Evolutionary conservation across 2,113 vertebrate genomes (phyloP), one percentile per base, ranked within the genome.

Genomic region (Phainopepla nitens): DNA sequence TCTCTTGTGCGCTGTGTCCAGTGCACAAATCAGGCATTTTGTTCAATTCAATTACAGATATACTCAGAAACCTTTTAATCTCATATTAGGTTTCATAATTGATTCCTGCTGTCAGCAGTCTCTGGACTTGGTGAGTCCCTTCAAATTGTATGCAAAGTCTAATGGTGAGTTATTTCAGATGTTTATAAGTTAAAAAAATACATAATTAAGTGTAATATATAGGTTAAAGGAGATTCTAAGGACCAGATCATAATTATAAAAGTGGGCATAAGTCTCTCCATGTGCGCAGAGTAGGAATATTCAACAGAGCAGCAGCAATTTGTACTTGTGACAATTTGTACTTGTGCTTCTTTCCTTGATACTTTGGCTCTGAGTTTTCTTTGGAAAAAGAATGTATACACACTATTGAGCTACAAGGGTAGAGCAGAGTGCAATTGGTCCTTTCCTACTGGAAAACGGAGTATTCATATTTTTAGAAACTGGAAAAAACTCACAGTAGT

Each of bases 11-110:
- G 13, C 60, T 89, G 92, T 56, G 93, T 64, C 76, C 94, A 92
- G 69, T 53, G 76, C 88, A 83, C 94, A 95, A 84, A 96, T 94
- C 92, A 83, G 86, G 90, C 96, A 94, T 96, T 97, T 96, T 83
- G 93, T 96, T 93, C 94, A 96, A 95, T 94, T 96, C 85, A 96
- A 93, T 97, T 97, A 96, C 92, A 89, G 89, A 96, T 92, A 83
- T 42, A 68, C n/a, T 75, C 90, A 76, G 88, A 90, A 96, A 96
- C 94, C 69, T 96, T 97, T 94, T 96, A 96, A 97, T 95, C 90
- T 96, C 76, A 35, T 88, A 93, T 97, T 94, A 89, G 56, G 92
- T 96, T 97, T 96, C 94, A 3, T 96, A 95, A 96, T 96, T 90
- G 94, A 95, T 93, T 95, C 93, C 95, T 88, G 85, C 92, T 96